Base-by-base conservation (phyloP, 2,888 invertebrate species). In the Parnassius mnemosyne region DNA sequence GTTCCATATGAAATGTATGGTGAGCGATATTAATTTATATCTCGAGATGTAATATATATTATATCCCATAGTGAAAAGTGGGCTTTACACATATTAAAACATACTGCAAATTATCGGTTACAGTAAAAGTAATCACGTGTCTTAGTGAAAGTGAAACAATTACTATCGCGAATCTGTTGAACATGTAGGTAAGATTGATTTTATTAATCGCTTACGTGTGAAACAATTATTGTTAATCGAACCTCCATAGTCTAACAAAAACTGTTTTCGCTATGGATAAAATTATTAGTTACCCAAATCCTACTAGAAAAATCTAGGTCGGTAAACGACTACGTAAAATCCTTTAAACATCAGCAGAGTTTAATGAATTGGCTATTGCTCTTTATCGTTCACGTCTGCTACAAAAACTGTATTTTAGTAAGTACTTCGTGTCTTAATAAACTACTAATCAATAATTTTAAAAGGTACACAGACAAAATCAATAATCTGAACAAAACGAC, bases 391-490 rank as follows among this genome's bases (percentile, higher is more conserved):
- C 7, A 34, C 34, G 34, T 34, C 34, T 34, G 34, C 5, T 7
- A 34, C 34, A 34, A 34, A 34, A 34, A 34, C 34, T 34, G 34
- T 34, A 34, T 34, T 34, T 34, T 34, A 7, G 34, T 34, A 34
- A 34, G 34, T 34, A 34, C 34, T 34, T 34, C 0, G 34, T 71
- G 68, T 70, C 72, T 70, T 72, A 12, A 76, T 71, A 75, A 64
- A 66, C 68, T 66, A 68, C 68, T 75, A 85, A 89, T 89, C 87
- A 85, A 88, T 90, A 87, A 78, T 80, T 80, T 81, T 77, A 78
- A 71, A 77, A 73, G 49, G 80, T 81, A 84, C 74, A 86, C 77
- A 85, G 87, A 87, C 87, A 87, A 88, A 89, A 89, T 89, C 89
- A 85, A 89, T 89, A 89, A 82, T 77, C 82, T 76, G 69, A 77